Evolutionary conservation across 2,888 invertebrate species (phyloP).

Genomic region (Phaedon cochleariae): DNA sequence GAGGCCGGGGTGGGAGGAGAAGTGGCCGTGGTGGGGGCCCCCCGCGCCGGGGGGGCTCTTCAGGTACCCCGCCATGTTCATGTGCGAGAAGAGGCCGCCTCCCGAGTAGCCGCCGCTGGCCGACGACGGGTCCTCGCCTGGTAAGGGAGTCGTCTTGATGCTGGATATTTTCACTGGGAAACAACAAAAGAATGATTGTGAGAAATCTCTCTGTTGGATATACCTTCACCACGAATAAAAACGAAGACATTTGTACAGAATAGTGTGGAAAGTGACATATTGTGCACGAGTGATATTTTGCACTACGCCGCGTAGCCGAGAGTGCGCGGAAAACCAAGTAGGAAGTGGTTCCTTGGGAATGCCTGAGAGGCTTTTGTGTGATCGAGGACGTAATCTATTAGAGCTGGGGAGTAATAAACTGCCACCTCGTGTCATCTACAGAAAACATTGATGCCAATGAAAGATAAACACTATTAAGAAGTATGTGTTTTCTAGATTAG

Average conservation of each 20-base stretch:
- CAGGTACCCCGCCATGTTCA: slow-evolving; percentile 59
- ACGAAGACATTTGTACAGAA: too few species aligned
- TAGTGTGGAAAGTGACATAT: too few species aligned
- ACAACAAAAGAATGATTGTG: too few species aligned
- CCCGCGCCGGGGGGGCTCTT: slow-evolving; percentile 51
- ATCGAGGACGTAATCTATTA: slow-evolving; percentile 74
- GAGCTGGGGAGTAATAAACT: slow-evolving; percentile 77
- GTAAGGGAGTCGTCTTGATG: slow-evolving; percentile 52
- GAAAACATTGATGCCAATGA: too few species aligned
- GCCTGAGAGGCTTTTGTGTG: slow-evolving; percentile 67
- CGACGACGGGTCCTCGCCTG: slow-evolving; percentile 43
- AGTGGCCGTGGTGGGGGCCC: slow-evolving; percentile 48
- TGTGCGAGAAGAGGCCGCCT: slow-evolving; percentile 39
- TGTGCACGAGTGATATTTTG: too few species aligned
- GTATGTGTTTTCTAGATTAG: too few species aligned
- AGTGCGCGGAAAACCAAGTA: slow-evolving; percentile 73
- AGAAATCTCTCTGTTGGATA: too few species aligned
- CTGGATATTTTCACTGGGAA: slow-evolving; percentile 50
- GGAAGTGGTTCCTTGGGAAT: slow-evolving; percentile 77
- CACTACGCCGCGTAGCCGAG: too few species aligned
- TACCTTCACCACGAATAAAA: too few species aligned
- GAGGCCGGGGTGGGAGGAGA: slow-evolving; percentile 51
- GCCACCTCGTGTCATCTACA: slow-evolving; percentile 84
- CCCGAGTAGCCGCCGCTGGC: slow-evolving; percentile 33
- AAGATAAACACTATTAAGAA: too few species aligned